Evolutionary conservation across 30 jellyfish, hydroid and myxozoan species (phyloP), one percentile per base, ranked within the genome.

Genomic region (Aurelia sp.): DNA sequence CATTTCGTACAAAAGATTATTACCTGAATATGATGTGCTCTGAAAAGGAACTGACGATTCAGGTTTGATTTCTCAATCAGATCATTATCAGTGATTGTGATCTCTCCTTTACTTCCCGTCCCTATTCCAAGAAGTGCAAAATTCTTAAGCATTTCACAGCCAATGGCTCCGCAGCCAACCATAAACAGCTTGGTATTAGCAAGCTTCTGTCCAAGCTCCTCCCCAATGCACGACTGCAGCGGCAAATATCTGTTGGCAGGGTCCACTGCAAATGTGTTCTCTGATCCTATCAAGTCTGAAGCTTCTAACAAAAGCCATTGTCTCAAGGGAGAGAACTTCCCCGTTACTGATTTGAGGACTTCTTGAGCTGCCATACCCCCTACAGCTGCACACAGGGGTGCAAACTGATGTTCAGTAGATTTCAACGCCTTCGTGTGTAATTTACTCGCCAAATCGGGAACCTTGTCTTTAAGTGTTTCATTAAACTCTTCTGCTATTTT

Each of bases 111-210:
- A 27, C 67, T 73, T 27, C 89, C 94, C 9, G 94, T 71, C 7
- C 92, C 92, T 1, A 93, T 68, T 41, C 98, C 98, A 66, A 93
- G 83, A 35, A 93, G 78, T 15, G 98, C 97, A 78, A 81, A 88
- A 63, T 93, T 93, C 73, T 93, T 93, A 69, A 93, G 66, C 96
- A 93, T 81, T 64, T 93, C 98, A 68, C 98, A 93, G 1, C 98
- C 98, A 65, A 93, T 93, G 3, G 98, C 98, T 15, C 98, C 98
- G 72, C 98, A 93, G 60, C 98, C 98, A 74, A 93, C 98, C 97
- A 93, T 83, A 65, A 93, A 93, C 61, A 93, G 85, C 66, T 69
- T 81, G 40, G 64, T 21, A 52, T 88, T 63, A 53, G 88, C 86
- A 9, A 91, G 88, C 44, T 91, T 91, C 38, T 31, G 58, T 4